Conservation (phyloP, 2,888 invertebrate species). For the Chrysolina haemoptera region DNA sequence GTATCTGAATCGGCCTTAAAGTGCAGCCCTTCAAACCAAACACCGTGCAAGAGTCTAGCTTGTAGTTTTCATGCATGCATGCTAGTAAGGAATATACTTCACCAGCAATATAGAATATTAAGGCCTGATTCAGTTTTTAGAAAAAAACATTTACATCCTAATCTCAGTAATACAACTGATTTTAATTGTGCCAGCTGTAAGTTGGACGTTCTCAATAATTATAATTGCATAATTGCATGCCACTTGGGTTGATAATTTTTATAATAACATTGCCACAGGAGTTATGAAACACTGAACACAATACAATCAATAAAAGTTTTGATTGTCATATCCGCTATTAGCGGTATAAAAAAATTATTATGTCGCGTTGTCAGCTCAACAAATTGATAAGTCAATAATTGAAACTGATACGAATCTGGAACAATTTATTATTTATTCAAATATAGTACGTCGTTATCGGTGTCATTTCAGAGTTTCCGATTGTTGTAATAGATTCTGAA, state of each 20-base stretch:
- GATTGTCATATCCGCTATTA: constrained; percentile 2
- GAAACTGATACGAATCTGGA: constrained; percentile 1
- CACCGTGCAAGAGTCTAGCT: too few relatives aligned
- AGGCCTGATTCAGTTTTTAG: too few relatives aligned
- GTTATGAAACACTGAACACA: not conserved
- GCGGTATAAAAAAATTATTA: not conserved
- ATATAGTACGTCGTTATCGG: not conserved
- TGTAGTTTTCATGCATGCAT: too few relatives aligned
- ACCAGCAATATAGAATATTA: too few relatives aligned
- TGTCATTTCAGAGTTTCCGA: constrained; percentile 1
- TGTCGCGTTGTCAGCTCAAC: constrained; percentile 3
- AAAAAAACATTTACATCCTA: too few relatives aligned
- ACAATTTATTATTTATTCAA: not conserved
- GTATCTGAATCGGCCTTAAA: too few relatives aligned
- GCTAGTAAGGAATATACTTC: too few relatives aligned
- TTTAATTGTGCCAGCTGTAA: not conserved
- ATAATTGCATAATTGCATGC: too few relatives aligned
- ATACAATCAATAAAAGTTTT: not conserved
- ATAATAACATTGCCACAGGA: too few relatives aligned
- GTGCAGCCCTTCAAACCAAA: too few relatives aligned
- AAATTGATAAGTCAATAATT: constrained; percentile 4
- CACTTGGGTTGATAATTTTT: too few relatives aligned
- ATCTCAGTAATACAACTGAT: not conserved
- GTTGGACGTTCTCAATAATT: not conserved
- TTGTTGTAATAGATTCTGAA: not conserved